phyloP scores from a whole-genome alignment of 2,113 vertebrate genomes.

The Gasterosteus aculeatus region DNA sequence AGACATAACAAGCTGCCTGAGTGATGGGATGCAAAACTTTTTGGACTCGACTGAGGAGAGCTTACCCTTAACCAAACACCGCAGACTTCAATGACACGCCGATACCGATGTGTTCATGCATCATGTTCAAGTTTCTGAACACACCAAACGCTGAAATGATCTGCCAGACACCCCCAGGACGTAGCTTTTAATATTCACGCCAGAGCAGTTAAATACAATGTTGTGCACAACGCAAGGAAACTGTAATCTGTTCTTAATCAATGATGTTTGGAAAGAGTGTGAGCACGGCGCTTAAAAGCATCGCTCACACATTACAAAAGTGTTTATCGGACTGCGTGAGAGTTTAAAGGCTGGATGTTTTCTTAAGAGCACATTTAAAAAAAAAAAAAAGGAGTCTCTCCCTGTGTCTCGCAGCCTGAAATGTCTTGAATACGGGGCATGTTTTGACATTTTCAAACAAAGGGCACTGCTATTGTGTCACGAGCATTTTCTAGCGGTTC shows the following conservation, averaged over 20 bases:
- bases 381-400: slow-evolving; percentile 30
- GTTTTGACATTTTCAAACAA: slow-evolving; percentile 63
- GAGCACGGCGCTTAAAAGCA: slow-evolving; percentile 48
- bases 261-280: slow-evolving; percentile 39
- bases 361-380: slow-evolving; percentile 43
- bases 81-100: slow-evolving; percentile 61
- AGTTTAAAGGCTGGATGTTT: slow-evolving; percentile 50
- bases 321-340: slow-evolving; percentile 46
- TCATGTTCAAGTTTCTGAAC: slow-evolving; percentile 54
- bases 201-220: slow-evolving; percentile 64
- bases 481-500: slow-evolving; percentile 74
- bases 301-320: slow-evolving; percentile 40
- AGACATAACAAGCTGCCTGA: slow-evolving; percentile 84
- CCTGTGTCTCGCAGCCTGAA: slow-evolving; percentile 40
- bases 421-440: slow-evolving; percentile 61
- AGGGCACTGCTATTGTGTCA: slow-evolving; percentile 61
- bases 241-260: slow-evolving; percentile 52
- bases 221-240: slow-evolving; percentile 57
- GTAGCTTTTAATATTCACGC: slow-evolving; percentile 55
- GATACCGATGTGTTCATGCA: slow-evolving; percentile 60
- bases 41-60: slow-evolving; percentile 55
- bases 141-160: slow-evolving; percentile 54
- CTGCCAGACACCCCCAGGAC: slow-evolving; percentile 63
- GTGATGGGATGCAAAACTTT: slow-evolving; percentile 68
- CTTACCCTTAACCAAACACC: slow-evolving; percentile 71